Evolutionary conservation across 2,113 vertebrate genomes (phyloP), one percentile per base, ranked within the genome.

Genomic region (Oncorhynchus masou): DNA sequence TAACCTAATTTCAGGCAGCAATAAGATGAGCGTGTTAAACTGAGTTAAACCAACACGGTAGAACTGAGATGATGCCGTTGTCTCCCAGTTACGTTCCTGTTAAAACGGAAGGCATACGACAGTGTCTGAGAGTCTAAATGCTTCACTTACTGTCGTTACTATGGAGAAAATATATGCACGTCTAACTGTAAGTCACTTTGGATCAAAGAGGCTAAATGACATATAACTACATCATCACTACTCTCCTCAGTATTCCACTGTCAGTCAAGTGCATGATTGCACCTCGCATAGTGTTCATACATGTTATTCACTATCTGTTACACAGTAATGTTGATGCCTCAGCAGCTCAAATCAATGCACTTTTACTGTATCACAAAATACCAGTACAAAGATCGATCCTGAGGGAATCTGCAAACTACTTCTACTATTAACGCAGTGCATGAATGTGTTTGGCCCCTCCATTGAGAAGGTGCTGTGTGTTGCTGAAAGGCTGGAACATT

Each of bases 1-100:
- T 77, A 88, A 88, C 87, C 88, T 88, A 81, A 90, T 92, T 90
- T 86, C 85, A 79, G 78, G 74, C 76, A 24, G 80, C 84, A 84
- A 78, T 77, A 5, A 84, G 89, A 89, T 83, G 83, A 91, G 87
- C 81, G 79, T 78, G 84, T 77, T 69, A 82, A 77, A 85, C 79
- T 85, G 76, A 84, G 29, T 15, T 20, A 57, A 57, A 57, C 1
- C 13, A 20, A 57, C 54, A 57, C 19, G 3, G 15, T 57, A 20
- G 3, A 57, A 19, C 19, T 57, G 19, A 57, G 54, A 13, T 2
- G 48, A 75, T 74, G 70, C 87, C 87, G 91, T 86, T 87, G 84
- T 81, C 82, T 89, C 70, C 68, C 78, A 78, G 76, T 64, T 78
- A 75, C 83, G 74, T 66, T 54, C 80, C 16, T 51, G 11, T 54